phyloP scores from a whole-genome alignment of 1,140 invertebrate species.

The Paraescarpia echinospica region DNA sequence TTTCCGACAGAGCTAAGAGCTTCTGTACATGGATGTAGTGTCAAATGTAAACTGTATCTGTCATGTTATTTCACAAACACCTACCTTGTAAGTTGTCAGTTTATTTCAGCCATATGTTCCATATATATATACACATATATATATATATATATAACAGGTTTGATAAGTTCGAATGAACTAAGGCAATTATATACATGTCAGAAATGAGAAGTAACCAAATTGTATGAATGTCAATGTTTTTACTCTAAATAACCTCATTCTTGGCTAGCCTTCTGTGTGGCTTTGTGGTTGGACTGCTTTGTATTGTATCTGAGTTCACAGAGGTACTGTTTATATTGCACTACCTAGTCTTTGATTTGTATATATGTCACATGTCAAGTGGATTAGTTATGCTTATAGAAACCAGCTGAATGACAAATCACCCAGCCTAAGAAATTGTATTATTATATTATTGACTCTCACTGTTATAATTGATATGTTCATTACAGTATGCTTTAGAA shows the following conservation, averaged over 20 bases:
- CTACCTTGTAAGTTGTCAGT: background rate
- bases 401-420: background rate
- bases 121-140: no score
- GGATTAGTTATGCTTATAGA: background rate
- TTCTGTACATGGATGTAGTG: no score
- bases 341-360: background rate
- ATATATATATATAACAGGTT: background rate
- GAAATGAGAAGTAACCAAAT: background rate
- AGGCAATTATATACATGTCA: background rate
- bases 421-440: background rate
- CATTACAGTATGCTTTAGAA: no score
- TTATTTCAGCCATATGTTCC: background rate
- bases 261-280: background rate
- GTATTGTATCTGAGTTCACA: background rate
- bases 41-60: background rate
- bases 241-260: background rate
- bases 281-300: background rate
- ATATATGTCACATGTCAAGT: background rate
- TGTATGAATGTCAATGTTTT: background rate
- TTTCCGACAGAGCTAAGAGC: no score
- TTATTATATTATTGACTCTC: background rate
- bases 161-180: background rate
- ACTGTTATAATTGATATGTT: no score
- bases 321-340: background rate
- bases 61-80: background rate